Evolutionary conservation across 2,888 invertebrate species (phyloP).

Genomic region (Philonicus albiceps): DNA sequence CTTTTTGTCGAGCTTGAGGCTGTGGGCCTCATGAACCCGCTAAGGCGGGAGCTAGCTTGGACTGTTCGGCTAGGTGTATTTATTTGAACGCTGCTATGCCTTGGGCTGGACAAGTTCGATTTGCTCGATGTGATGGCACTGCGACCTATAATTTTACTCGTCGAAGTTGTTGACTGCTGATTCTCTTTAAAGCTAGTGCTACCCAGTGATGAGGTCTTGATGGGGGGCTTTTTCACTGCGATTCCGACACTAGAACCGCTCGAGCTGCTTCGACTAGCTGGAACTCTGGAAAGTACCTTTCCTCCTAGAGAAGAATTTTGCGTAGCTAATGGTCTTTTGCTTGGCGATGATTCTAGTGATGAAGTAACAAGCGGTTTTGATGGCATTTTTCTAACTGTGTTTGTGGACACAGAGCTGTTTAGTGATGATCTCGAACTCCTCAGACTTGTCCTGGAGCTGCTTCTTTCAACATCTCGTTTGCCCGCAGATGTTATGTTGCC

Average conservation of each 20-base stretch:
- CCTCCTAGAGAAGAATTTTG: conserved; percentile 62
- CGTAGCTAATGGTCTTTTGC: conserved; percentile 65
- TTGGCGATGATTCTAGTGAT: conserved; percentile 59
- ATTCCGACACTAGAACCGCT: conserved; percentile 69
- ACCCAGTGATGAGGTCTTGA: conserved; percentile 52
- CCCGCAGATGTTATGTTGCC: conserved; percentile 51
- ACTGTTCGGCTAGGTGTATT: conserved; percentile 47
- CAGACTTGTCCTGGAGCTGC: conserved; percentile 79
- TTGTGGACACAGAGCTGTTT: conserved; percentile 80
- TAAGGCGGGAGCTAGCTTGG: conserved; percentile 55
- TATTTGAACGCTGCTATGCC: conserved; percentile 48
- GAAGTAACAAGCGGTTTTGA: conserved; percentile 62
- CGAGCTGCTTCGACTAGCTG: conserved; percentile 69
- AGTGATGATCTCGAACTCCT: conserved; percentile 84
- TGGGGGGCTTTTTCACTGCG: conserved; percentile 57
- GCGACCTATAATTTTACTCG: conserved; percentile 51
- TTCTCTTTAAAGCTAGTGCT: conserved; percentile 66
- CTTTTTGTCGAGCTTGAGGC: conserved; percentile 81
- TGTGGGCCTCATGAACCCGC: conserved; percentile 86
- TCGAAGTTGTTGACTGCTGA: conserved; percentile 51
- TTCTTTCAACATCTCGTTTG: conserved; percentile 74
- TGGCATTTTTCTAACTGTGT: conserved; percentile 79
- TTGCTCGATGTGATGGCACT: conserved; percentile 53
- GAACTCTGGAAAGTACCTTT: conserved; percentile 61
- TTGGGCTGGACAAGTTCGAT: conserved; percentile 49